These are phyloP conservation scores for Actinernus sp. DNA, from an alignment of 92 coral and sea anemone species.

Conservation along the genomic window DNA sequence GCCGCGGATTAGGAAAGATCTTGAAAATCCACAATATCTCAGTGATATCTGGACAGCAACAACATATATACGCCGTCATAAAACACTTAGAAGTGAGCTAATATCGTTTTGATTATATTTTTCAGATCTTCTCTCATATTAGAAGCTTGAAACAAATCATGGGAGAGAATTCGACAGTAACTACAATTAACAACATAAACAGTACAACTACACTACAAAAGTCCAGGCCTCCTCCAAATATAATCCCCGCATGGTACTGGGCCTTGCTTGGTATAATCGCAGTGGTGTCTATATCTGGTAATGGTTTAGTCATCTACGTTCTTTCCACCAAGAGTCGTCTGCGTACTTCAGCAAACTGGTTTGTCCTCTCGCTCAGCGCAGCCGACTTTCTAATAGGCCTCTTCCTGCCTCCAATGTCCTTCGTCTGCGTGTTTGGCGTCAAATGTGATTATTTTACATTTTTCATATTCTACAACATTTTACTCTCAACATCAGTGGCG, in stretches of 20 bases:
- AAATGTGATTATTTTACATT: conserved; percentile 2
- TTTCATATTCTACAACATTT: conserved; percentile 23
- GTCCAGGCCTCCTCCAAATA: too few species aligned
- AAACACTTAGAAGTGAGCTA: too few species aligned
- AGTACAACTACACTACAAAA: too few species aligned
- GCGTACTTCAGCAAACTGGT: conserved; percentile 34
- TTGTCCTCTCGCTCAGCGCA: conserved; percentile 31
- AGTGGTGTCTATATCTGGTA: conserved; percentile 10
- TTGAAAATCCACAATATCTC: too few species aligned
- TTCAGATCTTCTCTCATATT: too few species aligned
- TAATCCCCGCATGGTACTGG: conserved; percentile 30
- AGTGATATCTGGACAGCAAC: too few species aligned
- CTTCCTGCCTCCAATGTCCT: conserved; percentile 28
- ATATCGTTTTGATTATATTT: too few species aligned
- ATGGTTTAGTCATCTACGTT: conserved; percentile 36
- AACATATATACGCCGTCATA: too few species aligned
- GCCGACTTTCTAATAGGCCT: conserved; percentile 25
- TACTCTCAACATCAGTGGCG: conserved; percentile 58
- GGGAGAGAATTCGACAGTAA: too few species aligned
- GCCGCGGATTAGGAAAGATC: too few species aligned
- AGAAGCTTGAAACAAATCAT: too few species aligned
- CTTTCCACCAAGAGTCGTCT: conserved; percentile 24
- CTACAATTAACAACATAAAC: too few species aligned
- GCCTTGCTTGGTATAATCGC: background rate
- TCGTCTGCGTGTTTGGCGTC: conserved; percentile 7